Evolutionary conservation across 1,140 invertebrate genomes (phyloP).

Genomic region (Philopotamus ludificatus): DNA sequence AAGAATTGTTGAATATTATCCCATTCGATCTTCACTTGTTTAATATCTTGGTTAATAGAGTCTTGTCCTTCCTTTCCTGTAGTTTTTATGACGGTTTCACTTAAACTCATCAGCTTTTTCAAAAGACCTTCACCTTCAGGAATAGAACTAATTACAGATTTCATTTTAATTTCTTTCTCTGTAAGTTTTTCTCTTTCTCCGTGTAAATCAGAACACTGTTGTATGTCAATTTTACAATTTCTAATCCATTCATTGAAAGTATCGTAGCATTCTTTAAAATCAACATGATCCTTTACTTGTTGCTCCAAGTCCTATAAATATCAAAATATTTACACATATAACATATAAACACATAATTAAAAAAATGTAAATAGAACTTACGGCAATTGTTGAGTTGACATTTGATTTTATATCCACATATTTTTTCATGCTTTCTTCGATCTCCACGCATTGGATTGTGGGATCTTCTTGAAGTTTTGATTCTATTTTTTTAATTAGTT

Average conservation of each 20-base stretch:
- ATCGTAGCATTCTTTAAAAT: slow-evolving; percentile 78
- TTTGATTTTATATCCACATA: slow-evolving; percentile 68
- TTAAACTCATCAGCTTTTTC: slow-evolving; percentile 72
- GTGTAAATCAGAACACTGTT: slow-evolving; percentile 80
- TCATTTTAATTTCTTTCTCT: slow-evolving; percentile 71
- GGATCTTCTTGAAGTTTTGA: slow-evolving; percentile 64
- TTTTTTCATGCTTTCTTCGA: slow-evolving; percentile 66
- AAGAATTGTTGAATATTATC: slow-evolving; percentile 80
- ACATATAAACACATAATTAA: slow-evolving; percentile 33
- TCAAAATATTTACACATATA: slow-evolving; percentile 34
- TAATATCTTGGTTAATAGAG: slow-evolving; percentile 78
- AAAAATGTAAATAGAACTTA: slow-evolving; percentile 46
- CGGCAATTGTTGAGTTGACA: slow-evolving; percentile 63
- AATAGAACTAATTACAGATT: slow-evolving; percentile 65
- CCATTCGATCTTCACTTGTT: slow-evolving; percentile 83
- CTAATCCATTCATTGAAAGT: slow-evolving; percentile 87
- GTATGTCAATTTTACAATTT: slow-evolving; percentile 77
- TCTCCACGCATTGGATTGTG: slow-evolving; percentile 66
- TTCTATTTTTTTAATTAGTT: slow-evolving; percentile 72
- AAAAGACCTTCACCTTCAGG: slow-evolving; percentile 72
- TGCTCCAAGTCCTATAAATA: slow-evolving; percentile 65
- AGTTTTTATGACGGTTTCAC: slow-evolving; percentile 75
- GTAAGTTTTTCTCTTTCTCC: slow-evolving; percentile 75
- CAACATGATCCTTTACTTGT: slow-evolving; percentile 84
- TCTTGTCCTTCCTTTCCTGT: slow-evolving; percentile 86